Conservation (phyloP, 2,888 invertebrate genomes). For the Graphium colonna region DNA sequence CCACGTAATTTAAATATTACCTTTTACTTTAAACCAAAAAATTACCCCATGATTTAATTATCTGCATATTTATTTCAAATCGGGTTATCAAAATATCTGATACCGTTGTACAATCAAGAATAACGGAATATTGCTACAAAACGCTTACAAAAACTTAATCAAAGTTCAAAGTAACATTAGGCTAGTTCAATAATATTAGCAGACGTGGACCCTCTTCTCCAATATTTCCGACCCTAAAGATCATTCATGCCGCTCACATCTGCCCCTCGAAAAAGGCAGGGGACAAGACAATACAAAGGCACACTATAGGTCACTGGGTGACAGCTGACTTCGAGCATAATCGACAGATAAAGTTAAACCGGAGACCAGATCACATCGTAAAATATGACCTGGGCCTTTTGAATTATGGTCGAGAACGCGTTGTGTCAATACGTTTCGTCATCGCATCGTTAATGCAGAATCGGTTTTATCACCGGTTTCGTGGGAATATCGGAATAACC, state of each 20-base stretch:
- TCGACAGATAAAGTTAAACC: slow-evolving; percentile 4
- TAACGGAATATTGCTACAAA: too few relatives aligned
- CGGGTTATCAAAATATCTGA: too few relatives aligned
- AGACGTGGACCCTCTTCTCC: background rate
- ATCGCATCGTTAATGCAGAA: slow-evolving; percentile 15
- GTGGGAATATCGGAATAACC: slow-evolving; percentile 26
- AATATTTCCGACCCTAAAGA: slow-evolving; percentile 6
- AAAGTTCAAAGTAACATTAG: too few relatives aligned
- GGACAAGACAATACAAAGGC: slow-evolving; percentile 16
- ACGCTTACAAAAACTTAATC: too few relatives aligned
- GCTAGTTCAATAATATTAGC: background rate
- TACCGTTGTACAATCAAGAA: too few relatives aligned
- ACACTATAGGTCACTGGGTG: slow-evolving; percentile 18
- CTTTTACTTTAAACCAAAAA: too few relatives aligned
- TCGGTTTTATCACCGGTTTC: slow-evolving; percentile 26
- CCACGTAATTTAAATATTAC: too few relatives aligned
- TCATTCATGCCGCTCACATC: slow-evolving; percentile 11
- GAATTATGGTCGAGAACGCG: slow-evolving; percentile 1
- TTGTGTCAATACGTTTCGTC: slow-evolving; percentile 11
- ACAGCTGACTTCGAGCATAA: slow-evolving; percentile 19
- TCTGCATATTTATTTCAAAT: too few relatives aligned
- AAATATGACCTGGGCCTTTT: background rate
- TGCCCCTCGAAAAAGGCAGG: slow-evolving; percentile 14
- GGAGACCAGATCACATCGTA: slow-evolving; percentile 1
- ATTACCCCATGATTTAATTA: too few relatives aligned